A percentile compares a stretch with the other conserved stretches of the same genome.
phyloP scores from a whole-genome alignment of 2,888 invertebrate species.

The Nemurella pictetii region DNA sequence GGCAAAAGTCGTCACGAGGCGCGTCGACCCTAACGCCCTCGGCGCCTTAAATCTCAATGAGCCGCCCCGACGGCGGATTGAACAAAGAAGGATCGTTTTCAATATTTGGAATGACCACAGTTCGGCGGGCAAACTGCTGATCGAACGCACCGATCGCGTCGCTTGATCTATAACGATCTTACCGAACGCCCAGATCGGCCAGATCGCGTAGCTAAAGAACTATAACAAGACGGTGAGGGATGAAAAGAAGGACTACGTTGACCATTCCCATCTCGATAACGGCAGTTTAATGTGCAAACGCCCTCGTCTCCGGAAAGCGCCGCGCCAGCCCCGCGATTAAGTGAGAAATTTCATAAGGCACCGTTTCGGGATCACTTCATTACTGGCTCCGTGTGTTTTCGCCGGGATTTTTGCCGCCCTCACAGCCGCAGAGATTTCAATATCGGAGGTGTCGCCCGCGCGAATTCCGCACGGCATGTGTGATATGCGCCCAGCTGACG shows the following conservation, averaged over 20 bases:
- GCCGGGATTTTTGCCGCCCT: background rate
- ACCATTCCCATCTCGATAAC: background rate
- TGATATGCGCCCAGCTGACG: background rate
- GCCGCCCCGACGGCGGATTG: background rate
- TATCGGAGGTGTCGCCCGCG: background rate
- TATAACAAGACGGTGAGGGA: slow-evolving; percentile 3
- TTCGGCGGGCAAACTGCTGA: slow-evolving; percentile 32
- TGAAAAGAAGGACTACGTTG: background rate
- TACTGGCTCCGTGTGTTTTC: background rate
- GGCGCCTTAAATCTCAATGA: slow-evolving; percentile 28
- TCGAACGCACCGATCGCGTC: background rate
- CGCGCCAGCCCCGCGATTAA: background rate
- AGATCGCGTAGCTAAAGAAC: background rate
- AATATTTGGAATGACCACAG: slow-evolving; percentile 40
- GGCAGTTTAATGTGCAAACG: background rate
- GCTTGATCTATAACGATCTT: slow-evolving; percentile 6
- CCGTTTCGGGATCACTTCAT: background rate
- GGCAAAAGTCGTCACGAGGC: background rate
- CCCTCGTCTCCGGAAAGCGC: background rate
- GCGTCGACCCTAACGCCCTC: background rate
- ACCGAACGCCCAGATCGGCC: background rate
- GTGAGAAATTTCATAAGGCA: background rate
- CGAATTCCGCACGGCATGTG: background rate
- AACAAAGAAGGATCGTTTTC: slow-evolving; percentile 34
- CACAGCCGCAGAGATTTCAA: background rate